Evolutionary conservation across 2,797 vertebrate genomes (phyloP), one percentile per base, ranked within the genome.

Genomic region (Todus mexicanus): DNA sequence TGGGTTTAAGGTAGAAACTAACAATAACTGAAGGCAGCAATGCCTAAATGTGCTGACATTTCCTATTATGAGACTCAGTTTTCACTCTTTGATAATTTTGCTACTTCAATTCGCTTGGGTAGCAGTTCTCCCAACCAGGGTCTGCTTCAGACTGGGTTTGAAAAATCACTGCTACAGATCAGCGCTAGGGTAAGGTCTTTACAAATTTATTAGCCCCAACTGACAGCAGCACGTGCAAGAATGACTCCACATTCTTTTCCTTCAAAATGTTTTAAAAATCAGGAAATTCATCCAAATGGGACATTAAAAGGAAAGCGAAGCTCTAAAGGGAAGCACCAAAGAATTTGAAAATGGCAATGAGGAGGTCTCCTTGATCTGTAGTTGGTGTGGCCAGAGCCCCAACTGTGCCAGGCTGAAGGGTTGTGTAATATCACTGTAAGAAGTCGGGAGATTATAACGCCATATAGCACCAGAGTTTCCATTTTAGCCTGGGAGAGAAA

Each of bases 41-140:
- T 26, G 80, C 83, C 86, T 78, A 48, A 94, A 88, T 51, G 88
- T 88, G 72, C 92, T 75, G 83, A 90, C 90, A 94, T 50, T 31
- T 94, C 80, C 80, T 60, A 88, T 86, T 75, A 79, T 17, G 43
- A 75, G 85, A 11, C 38, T 81, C 66, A 47, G 86, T 78, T 91
- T 87, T 91, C 86, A 70, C 80, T 90, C 91, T 77, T 75, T 75
- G 88, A 90, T 93, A 95, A 88, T 88, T 94, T 91, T 63, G 80
- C 83, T 84, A 16, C 77, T 94, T 94, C 61, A 75, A 84, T 94
- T 84, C 90, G 75, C 66, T 66, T 13, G 54, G 54, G 70, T 47
- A 94, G 66, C 59, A 65, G 35, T 73, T 60, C 22, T 81, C 40
- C 64, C 87, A 51, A 17, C 16, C 70, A 18, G 27, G 11, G 3